A percentile compares a stretch with the other conserved stretches of the same genome.
Conservation (phyloP, 2,888 invertebrate genomes). For the Creontiades dilutus region DNA sequence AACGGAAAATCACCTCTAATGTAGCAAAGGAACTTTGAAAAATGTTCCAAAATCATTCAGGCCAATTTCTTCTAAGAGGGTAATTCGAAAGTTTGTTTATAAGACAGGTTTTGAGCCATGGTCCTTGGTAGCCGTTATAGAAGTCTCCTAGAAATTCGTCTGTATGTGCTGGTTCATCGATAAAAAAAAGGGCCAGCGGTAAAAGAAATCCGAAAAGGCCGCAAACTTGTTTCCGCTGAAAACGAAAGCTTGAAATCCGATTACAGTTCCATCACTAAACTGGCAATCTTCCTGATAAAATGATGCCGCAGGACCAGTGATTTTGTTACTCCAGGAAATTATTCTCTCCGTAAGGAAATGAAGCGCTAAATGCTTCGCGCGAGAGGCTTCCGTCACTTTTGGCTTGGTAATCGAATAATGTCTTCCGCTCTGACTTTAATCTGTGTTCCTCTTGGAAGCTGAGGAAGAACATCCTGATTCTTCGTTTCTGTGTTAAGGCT, state of each 20-base stretch:
- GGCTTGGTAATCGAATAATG: conserved; percentile 56
- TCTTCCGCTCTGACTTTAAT: conserved; percentile 46
- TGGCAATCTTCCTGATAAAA: conserved; percentile 55
- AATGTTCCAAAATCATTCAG: too few relatives aligned
- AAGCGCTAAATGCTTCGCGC: conserved; percentile 37
- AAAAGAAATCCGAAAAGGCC: conserved; percentile 53
- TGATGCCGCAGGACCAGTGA: conserved; percentile 47
- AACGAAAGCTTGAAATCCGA: conserved; percentile 43
- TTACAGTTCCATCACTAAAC: conserved; percentile 64
- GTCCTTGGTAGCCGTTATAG: background rate
- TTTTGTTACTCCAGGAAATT: conserved; percentile 64
- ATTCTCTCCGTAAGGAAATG: conserved; percentile 64
- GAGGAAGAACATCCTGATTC: background rate
- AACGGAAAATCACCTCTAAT: too few relatives aligned
- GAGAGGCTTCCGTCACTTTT: conserved; percentile 59
- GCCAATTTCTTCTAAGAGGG: too few relatives aligned
- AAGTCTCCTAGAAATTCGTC: background rate
- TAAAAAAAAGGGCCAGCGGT: background rate
- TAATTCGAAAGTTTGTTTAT: too few relatives aligned
- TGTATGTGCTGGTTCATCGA: background rate
- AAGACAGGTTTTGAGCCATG: too few relatives aligned
- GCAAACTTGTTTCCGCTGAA: conserved; percentile 42
- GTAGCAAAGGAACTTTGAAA: too few relatives aligned
- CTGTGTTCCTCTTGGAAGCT: conserved; percentile 27
- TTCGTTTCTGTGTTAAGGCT: background rate